Conservation (phyloP, 2,888 invertebrate genomes). For the Scelioninae gen. 1 region DNA sequence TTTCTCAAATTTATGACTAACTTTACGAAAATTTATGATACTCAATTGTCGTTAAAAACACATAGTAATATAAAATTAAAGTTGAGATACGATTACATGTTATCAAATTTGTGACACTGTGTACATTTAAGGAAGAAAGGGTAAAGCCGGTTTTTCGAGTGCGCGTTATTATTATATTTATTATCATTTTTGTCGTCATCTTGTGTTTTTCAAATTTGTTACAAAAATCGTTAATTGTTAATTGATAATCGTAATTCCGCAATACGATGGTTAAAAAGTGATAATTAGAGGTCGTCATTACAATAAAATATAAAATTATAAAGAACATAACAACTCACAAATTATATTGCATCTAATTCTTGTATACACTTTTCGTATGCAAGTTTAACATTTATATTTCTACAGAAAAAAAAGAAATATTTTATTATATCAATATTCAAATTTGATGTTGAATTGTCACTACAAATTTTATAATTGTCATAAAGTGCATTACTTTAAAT, state of each 20-base stretch:
- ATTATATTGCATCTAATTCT: constrained; percentile 41
- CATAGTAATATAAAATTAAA: background rate
- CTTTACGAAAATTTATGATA: no score
- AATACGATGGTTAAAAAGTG: constrained; percentile 55
- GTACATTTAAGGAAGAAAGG: constrained; percentile 57
- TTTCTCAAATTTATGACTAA: no score
- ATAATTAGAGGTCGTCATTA: constrained; percentile 60
- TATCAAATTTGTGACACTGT: constrained; percentile 40
- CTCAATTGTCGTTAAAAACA: no score
- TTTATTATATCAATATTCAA: background rate
- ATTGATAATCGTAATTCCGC: constrained; percentile 19
- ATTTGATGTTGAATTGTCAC: background rate
- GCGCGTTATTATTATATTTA: constrained; percentile 47
- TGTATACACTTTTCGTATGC: constrained; percentile 26
- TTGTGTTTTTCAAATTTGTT: constrained; percentile 41
- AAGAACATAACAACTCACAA: constrained; percentile 53
- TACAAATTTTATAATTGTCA: no score
- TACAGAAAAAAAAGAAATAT: constrained; percentile 3
- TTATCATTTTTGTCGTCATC: constrained; percentile 32
- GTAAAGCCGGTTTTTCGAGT: constrained; percentile 58
- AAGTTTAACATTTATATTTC: background rate
- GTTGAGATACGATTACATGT: constrained; percentile 15
- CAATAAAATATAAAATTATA: constrained; percentile 50
- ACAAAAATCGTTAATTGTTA: constrained; percentile 44
- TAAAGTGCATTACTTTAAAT: no score